Base-by-base conservation (phyloP, 2,888 invertebrate genomes). In the Plebejus melissa region DNA sequence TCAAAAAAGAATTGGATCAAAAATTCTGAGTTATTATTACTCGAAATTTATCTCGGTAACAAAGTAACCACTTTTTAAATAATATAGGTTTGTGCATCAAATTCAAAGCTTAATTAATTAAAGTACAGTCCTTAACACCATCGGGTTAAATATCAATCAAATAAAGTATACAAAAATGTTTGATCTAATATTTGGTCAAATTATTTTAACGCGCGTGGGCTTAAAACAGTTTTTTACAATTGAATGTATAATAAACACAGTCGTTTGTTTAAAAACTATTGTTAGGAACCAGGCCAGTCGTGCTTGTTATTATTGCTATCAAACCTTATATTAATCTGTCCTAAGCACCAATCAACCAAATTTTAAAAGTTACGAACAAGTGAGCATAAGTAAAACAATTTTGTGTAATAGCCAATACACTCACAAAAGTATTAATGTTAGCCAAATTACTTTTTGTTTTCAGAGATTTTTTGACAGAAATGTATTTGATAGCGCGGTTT, bases 251-350 rank as follows among this genome's bases (percentile, higher is more conserved):
- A 16, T 5, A 38, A 1, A 9, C 0, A 7, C 0, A 70, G 13
- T 70, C 6, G 32, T 13, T 69, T 69, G 38, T 38, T 16, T 69
- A 38, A n/a, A 38, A 69, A 41, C 70, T 70, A 70, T 70, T 41
- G 41, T 16, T 70, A 70, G 70, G 70, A 70, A 70, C 70, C 70
- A 70, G 38, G 70, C 41, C 70, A 70, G 70, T 70, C 70, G n/a
- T 69, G 38, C 11, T 38, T 69, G 38, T 70, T 7, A 41, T 70
- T 70, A 41, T 41, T 70, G 70, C 70, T 70, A 41, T n/a, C 70
- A 41, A 41, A 70, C 7, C 69, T 69, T 69, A 69, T 3, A 22
- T 6, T 69, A n/a, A 41, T 65, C 4, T 22, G 22, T 70, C 70
- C 22, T n/a, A 41, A n/a, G 41, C 41, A 70, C 69, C 69, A 38